A percentile compares a stretch with the other conserved stretches of the same genome.
Conservation (phyloP, 2,888 invertebrate species). For the Rhagium mordax region DNA sequence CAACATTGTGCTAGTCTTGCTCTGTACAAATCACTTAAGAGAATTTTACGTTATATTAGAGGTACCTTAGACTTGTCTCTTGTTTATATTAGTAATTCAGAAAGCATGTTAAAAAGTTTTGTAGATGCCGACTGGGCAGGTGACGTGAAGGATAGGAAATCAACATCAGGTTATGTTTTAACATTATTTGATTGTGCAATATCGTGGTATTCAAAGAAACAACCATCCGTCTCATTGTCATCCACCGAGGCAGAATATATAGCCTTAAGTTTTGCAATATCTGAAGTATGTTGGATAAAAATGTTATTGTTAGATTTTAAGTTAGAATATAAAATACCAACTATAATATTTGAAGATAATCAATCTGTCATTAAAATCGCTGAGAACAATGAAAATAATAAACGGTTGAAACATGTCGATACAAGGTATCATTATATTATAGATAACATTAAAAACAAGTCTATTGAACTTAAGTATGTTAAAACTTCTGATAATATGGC, state of each 20-base stretch:
- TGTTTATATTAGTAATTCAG: slow-evolving; percentile 29
- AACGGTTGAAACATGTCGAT: slow-evolving; percentile 6
- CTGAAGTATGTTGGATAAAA: slow-evolving; percentile 29
- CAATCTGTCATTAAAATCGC: slow-evolving; percentile 20
- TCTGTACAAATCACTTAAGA: slow-evolving; percentile 13
- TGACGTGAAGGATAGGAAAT: slow-evolving; percentile 33
- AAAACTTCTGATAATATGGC: slow-evolving; percentile 21
- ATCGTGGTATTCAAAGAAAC: slow-evolving; percentile 52
- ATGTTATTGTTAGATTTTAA: slow-evolving; percentile 29
- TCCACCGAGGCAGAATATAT: too few species aligned
- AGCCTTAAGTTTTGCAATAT: slow-evolving; percentile 21
- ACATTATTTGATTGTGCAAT: slow-evolving; percentile 51
- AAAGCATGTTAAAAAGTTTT: slow-evolving; percentile 18
- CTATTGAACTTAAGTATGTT: slow-evolving; percentile 18
- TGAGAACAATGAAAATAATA: slow-evolving; percentile 24
- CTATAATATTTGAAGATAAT: slow-evolving; percentile 19
- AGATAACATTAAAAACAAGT: slow-evolving; percentile 13
- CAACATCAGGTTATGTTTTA: slow-evolving; percentile 52
- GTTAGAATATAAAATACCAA: slow-evolving; percentile 3
- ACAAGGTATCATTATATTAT: slow-evolving; percentile 16
- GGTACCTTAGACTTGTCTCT: slow-evolving; percentile 19
- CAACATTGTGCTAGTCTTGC: slow-evolving; percentile 22
- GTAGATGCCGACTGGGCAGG: slow-evolving; percentile 40
- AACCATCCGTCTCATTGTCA: too few species aligned
- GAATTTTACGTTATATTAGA: slow-evolving; percentile 25